Evolutionary conservation across 2,113 vertebrate genomes (phyloP).

Genomic region (Haplochromis burtoni): DNA sequence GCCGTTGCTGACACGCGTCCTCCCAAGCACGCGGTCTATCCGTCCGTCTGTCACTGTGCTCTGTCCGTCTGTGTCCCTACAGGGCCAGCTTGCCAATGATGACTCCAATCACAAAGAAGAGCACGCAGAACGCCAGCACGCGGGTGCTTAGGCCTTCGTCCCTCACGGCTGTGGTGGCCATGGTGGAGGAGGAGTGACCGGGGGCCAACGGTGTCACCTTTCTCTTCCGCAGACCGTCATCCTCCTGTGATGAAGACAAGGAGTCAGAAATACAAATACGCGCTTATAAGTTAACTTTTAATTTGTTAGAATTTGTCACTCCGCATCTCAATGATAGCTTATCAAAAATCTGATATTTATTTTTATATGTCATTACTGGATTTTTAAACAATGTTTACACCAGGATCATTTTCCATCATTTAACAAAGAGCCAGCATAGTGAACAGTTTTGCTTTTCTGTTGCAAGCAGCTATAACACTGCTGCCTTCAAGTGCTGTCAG

Average conservation of each 20-base stretch:
- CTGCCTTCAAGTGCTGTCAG: background rate
- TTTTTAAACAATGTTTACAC: background rate
- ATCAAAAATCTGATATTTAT: background rate
- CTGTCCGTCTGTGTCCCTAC: constrained; percentile 74
- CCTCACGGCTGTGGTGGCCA: constrained; percentile 65
- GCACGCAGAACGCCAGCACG: constrained; percentile 81
- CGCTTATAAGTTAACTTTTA: background rate
- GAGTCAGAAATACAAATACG: background rate
- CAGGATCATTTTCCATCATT: background rate
- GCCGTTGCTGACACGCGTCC: constrained; percentile 20
- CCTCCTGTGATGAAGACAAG: constrained; percentile 68
- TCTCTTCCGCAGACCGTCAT: constrained; percentile 87
- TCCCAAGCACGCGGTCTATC: constrained; percentile 22
- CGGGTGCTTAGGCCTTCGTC: constrained; percentile 84
- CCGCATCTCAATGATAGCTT: background rate
- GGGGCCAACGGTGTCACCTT: constrained; percentile 63
- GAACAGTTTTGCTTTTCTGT: background rate
- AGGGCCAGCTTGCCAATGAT: constrained; percentile 91
- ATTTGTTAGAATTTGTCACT: background rate
- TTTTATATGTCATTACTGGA: background rate
- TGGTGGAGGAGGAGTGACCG: constrained; percentile 45
- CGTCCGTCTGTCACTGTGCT: constrained; percentile 31
- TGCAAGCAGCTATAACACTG: background rate
- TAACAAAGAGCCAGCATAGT: background rate
- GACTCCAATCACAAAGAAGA: constrained; percentile 93